Evolutionary conservation across 2,113 vertebrate genomes (phyloP), one percentile per base, ranked within the genome.

Genomic region (Telmatochromis sp.): DNA sequence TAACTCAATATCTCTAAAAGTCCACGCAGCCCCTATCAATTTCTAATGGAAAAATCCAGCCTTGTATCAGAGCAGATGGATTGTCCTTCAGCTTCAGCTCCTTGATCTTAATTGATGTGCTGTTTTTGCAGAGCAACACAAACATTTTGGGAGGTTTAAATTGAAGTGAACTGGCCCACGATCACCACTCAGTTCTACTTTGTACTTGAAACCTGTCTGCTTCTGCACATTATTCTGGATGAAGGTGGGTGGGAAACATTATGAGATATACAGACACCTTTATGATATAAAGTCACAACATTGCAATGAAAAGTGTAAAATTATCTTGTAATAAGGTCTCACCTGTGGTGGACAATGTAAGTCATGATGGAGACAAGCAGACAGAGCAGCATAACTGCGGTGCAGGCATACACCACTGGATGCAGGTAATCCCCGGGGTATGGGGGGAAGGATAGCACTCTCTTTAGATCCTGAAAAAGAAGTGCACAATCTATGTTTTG

Each of bases 351-450:
- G 60, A 98, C 95, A 57, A 98, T 87, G 87, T 99, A 99, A 90
- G 98, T 99, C 92, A 97, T 88, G 85, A 97, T 96, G 21, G 98
- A 98, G 91, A 97, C 96, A 11, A 99, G 97, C 58, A 99, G 96
- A 89, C 98, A 99, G 82, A 99, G 95, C 88, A 99, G 96, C 98
- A 98, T 98, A 91, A 99, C 97, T 0, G 98, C 98, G 0, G 98
- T 99, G 96, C 98, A 99, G 68, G 98, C 98, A 14, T 99, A 99
- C 89, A 99, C 98, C 96, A 99, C 98, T 80, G 98, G 98, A 96
- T 99, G 98, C 92, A 99, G 97, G 95, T 97, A 97, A 86, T 98
- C 98, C 96, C 98, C 98, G 70, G 98, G 98, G 96, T 97, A 97
- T 70, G 97, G 98, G 91, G 98, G 97, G 93, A 98, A 97, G 91